phyloP scores from a whole-genome alignment of 2,797 vertebrate species.

The Paratrypauchen microcephalus region DNA sequence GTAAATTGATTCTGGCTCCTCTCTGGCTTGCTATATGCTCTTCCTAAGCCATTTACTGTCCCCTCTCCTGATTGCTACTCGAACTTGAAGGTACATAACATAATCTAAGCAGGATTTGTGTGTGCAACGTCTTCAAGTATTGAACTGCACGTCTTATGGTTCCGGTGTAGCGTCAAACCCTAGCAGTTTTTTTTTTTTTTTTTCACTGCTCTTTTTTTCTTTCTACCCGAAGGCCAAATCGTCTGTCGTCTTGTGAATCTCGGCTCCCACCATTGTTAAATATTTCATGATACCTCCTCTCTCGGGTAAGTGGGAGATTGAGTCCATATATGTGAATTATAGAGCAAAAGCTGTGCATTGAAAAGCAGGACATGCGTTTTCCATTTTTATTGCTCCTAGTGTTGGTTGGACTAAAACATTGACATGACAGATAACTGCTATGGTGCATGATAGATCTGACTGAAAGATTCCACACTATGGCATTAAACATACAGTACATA shows the following conservation, averaged over 20 bases:
- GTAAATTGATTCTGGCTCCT: constrained; percentile 72
- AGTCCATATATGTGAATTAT: constrained; percentile 32
- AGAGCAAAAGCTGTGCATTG: constrained; percentile 16
- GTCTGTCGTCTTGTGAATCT: constrained; percentile 39
- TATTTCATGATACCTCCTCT: constrained; percentile 44
- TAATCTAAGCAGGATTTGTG: constrained; percentile 32
- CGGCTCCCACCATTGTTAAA: constrained; percentile 35
- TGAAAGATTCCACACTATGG: no score
- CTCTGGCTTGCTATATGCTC: constrained; percentile 16
- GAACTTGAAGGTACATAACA: constrained; percentile 24
- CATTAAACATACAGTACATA: no score
- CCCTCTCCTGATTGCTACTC: constrained; percentile 30
- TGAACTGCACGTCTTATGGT: constrained; percentile 21
- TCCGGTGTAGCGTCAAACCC: constrained; percentile 38
- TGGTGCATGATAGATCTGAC: not conserved
- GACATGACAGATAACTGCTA: not conserved
- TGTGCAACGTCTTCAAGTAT: constrained; percentile 31
- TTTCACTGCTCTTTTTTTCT: not conserved
- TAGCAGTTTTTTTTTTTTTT: not conserved
- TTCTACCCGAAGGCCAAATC: constrained; percentile 43
- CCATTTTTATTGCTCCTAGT: not conserved
- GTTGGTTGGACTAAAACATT: not conserved
- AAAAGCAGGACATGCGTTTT: constrained; percentile 1
- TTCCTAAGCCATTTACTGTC: constrained; percentile 10
- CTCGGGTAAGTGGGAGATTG: constrained; percentile 34